These are phyloP conservation scores for Euzophera pinguis DNA, from an alignment of 2,888 invertebrate genomes.

Conservation along the genomic window DNA sequence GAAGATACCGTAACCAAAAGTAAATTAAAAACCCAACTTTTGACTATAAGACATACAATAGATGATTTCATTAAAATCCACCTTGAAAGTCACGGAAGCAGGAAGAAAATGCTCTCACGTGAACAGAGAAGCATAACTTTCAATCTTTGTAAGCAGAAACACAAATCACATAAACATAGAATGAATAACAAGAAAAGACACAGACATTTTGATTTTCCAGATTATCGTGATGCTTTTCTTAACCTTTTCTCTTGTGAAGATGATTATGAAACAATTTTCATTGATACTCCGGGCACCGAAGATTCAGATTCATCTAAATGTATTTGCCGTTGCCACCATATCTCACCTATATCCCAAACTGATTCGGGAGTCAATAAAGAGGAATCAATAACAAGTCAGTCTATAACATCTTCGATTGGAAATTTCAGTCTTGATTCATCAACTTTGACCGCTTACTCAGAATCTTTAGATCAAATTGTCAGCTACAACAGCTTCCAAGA, in stretches of 20 bases:
- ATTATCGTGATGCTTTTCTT: constrained; percentile 57
- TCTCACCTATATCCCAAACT: constrained; percentile 29
- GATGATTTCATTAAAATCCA: constrained; percentile 48
- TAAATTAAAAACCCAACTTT: constrained; percentile 52
- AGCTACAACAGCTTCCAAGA: constrained; percentile 70
- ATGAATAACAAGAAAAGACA: constrained; percentile 54
- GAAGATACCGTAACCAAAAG: constrained; percentile 49
- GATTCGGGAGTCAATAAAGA: constrained; percentile 54
- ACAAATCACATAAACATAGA: constrained; percentile 21
- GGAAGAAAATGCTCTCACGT: constrained; percentile 19
- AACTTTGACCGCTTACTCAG: constrained; percentile 64
- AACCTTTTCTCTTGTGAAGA: constrained; percentile 45
- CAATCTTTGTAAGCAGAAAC: constrained; percentile 33
- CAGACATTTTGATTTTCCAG: constrained; percentile 64
- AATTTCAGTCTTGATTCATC: constrained; percentile 63
- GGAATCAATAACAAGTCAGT: constrained; percentile 40
- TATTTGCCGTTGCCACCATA: constrained; percentile 47
- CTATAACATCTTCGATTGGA: constrained; percentile 66
- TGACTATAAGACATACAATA: constrained; percentile 50
- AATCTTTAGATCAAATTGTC: constrained; percentile 59
- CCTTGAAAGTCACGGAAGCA: constrained; percentile 32
- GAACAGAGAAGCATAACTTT: constrained; percentile 31
- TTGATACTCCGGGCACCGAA: constrained; percentile 1
- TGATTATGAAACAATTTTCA: constrained; percentile 13
- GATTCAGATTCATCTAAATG: constrained; percentile 22